These are phyloP conservation scores for Artibeus jamaicensis DNA, from an alignment of 2,797 vertebrate genomes.

Conservation along the genomic window DNA sequence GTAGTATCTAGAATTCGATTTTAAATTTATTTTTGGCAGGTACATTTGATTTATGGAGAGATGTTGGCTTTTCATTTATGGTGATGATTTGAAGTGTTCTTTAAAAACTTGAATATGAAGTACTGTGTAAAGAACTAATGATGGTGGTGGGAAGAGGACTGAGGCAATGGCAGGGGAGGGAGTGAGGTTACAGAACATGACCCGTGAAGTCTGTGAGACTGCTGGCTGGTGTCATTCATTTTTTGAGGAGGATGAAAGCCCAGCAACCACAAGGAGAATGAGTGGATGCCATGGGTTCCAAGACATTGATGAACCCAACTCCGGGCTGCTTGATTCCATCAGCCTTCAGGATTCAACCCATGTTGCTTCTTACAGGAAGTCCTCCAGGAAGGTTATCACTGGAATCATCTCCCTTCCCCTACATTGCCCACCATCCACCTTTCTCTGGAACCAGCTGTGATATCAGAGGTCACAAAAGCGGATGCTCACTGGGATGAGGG, in stretches of 20 bases:
- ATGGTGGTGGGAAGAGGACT: background rate
- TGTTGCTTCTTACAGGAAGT: background rate
- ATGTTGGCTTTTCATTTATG: background rate
- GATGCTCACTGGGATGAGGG: background rate
- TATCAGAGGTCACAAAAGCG: background rate
- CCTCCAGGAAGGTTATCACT: background rate
- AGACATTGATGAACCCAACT: background rate
- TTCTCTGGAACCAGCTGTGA: background rate
- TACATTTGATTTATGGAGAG: conserved; percentile 24
- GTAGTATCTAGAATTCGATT: background rate
- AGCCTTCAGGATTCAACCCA: background rate
- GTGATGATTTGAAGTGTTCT: background rate
- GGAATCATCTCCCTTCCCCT: background rate
- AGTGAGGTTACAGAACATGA: background rate
- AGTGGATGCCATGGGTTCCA: background rate
- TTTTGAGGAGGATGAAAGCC: background rate
- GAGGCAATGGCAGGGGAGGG: background rate
- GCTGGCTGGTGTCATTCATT: background rate
- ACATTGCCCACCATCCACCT: background rate
- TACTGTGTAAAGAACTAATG: background rate
- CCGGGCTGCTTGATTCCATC: background rate
- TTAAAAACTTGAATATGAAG: background rate
- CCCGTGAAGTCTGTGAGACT: background rate
- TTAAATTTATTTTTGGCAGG: background rate
- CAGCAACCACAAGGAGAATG: background rate